Base-by-base conservation (phyloP, 1,140 invertebrate genomes). In the Dreissena polymorpha region DNA sequence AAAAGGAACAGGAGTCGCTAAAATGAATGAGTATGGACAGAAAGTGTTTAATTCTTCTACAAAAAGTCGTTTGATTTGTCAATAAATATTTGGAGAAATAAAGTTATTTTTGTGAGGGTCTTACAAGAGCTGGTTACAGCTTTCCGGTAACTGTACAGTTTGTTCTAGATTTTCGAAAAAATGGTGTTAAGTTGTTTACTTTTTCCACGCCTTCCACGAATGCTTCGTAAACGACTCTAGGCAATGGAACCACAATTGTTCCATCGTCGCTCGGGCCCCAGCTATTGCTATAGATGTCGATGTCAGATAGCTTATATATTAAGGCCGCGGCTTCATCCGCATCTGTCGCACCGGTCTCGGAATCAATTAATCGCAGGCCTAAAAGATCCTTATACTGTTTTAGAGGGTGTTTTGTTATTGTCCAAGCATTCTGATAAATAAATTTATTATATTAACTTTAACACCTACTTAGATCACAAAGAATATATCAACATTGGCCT, bases 201-300 rank as follows among this genome's bases (percentile, higher is more conserved):
- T 70, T 25, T 16, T 49, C 68, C n/a, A 78, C 76, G 3, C 76
- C 76, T 10, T 10, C 55, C 51, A 53, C 8, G 1, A 78, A 21
- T 2, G 76, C 76, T 23, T 69, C 76, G 6, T 27, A 16, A 14
- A 79, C 57, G 10, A 78, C 50, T n/a, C 10, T 94, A 93, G 91
- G 95, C 95, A 90, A 96, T 97, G 2, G 96, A 97, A 10, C 99
- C 29, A 74, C 74, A 10, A 23, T 39, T 49, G 14, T n/a, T 0
- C 97, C 97, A 92, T 98, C 95, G 91, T 98, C 97, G 14, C 86
- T 88, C n/a, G 92, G 92, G 7, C 98, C 99, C 99, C 99, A 99
- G 8, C 97, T 98, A 0, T 98, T 98, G 90, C 97, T 98, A 93
- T 99, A 99, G 87, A 99, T 99, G 91, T 99, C 97, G 67, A 99